A percentile compares a stretch with the other conserved stretches of the same genome.
phyloP scores from a whole-genome alignment of 2,797 vertebrate genomes.

The Hoplostethus mediterraneus region DNA sequence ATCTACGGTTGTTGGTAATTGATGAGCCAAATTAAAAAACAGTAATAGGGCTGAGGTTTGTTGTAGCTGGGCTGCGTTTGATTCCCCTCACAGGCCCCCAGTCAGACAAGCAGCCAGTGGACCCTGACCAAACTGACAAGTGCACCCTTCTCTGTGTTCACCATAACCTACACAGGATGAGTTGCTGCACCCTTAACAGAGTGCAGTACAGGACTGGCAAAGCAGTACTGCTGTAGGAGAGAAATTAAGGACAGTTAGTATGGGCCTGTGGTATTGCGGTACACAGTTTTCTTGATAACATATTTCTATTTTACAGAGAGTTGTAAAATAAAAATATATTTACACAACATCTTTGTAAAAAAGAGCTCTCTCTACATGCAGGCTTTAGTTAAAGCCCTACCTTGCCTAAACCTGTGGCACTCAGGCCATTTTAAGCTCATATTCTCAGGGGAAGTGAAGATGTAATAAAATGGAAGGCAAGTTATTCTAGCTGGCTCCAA shows the following conservation, averaged over 20 bases:
- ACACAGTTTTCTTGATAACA: slow-evolving; percentile 90
- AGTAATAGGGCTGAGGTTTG: slow-evolving; percentile 51
- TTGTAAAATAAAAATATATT: slow-evolving; percentile 89
- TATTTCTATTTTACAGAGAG: slow-evolving; percentile 87
- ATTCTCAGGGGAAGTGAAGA: slow-evolving; percentile 27
- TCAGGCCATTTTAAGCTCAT: slow-evolving; percentile 44
- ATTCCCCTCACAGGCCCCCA: slow-evolving; percentile 69
- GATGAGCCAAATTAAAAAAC: slow-evolving; percentile 23
- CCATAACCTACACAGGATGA: slow-evolving; percentile 99
- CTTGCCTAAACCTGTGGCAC: slow-evolving; percentile 43
- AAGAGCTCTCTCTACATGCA: slow-evolving; percentile 88
- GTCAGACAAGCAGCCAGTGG: slow-evolving; percentile 71
- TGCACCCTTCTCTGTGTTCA: slow-evolving; percentile 92
- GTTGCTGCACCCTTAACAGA: slow-evolving; percentile 99
- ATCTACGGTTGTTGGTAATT: slow-evolving; percentile 15
- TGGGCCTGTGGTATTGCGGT: slow-evolving; percentile 99
- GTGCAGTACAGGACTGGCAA: slow-evolving; percentile 99
- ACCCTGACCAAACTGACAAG: slow-evolving; percentile 86
- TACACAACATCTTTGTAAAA: slow-evolving; percentile 91
- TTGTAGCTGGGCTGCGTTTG: slow-evolving; percentile 69
- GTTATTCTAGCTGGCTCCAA: slow-evolving; percentile 17
- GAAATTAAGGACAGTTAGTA: slow-evolving; percentile 99
- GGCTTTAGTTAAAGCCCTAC: slow-evolving; percentile 65
- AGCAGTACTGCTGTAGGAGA: slow-evolving; percentile 99
- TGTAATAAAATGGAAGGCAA: slow-evolving; percentile 24